Conservation (phyloP, 2,113 vertebrate species). For the Aepyceros melampus region DNA sequence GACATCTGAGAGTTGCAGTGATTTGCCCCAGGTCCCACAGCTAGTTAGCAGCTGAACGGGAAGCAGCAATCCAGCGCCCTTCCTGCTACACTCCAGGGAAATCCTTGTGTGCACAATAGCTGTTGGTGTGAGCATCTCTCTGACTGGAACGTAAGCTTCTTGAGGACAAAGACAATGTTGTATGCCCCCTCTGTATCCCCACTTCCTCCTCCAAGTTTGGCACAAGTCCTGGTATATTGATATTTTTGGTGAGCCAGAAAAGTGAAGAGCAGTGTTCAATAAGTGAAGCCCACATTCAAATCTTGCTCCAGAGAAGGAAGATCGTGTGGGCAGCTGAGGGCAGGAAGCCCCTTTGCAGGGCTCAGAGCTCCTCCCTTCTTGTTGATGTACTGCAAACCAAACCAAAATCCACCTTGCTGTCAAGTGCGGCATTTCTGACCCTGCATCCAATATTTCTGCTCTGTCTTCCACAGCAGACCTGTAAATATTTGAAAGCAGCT, state of each 20-base stretch:
- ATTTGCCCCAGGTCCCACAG: background rate
- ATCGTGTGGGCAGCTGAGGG: background rate
- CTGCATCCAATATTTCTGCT: background rate
- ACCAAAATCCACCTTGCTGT: background rate
- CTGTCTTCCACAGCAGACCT: background rate
- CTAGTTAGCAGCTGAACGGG: background rate
- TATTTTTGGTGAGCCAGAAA: background rate
- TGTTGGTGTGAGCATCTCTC: background rate
- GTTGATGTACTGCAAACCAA: background rate
- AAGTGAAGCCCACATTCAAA: background rate
- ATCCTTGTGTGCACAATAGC: background rate
- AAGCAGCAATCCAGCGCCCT: background rate
- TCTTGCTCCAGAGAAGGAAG: background rate
- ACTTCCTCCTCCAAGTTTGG: background rate
- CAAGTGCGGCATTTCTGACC: background rate
- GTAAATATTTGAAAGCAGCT: slow-evolving; percentile 50
- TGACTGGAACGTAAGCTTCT: background rate
- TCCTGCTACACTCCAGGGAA: background rate
- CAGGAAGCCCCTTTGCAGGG: background rate
- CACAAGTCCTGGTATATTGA: background rate
- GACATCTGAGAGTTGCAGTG: background rate
- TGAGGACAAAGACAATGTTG: background rate
- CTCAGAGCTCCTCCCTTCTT: background rate
- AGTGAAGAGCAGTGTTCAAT: background rate
- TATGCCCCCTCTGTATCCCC: accelerated